Base-by-base conservation (phyloP, 2,888 invertebrate species). In the Lepidocyrtoides sp. region DNA sequence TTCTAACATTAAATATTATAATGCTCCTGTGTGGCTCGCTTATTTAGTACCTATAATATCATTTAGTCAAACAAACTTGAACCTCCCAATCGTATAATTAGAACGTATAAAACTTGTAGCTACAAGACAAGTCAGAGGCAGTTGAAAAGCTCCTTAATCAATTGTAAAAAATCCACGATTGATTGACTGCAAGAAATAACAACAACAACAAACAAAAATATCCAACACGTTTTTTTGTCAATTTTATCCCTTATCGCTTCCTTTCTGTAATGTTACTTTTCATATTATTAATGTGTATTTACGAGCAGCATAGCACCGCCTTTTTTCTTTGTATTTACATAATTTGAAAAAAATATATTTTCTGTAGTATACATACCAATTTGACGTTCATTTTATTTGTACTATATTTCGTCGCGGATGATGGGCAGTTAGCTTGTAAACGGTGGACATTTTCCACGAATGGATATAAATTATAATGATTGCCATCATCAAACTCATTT, bases 81-180 rank as follows among this genome's bases (percentile, higher is more conserved):
- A 44, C 41, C 72, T 69, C 72, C 72, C 44, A 44, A 23, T 44
- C 17, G 44, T 23, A 44, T 44, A 72, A 72, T 72, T 72, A 72
- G 44, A 72, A 72, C 72, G 44, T n/a, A 32, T 14, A 8, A 72
- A 36, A 69, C 17, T 72, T 72, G 20, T 36, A 41, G 20, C 23
- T 72, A n/a, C 72, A 12, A 41, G n/a, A 69, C 36, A 69, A 69
- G 41, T 41, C 17, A 41, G 41, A 4, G 5, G 69, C 41, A 36
- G 69, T 41, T 23, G 72, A 36, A 26, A 44, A 23, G 72, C 44
- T 72, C 4, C 26, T 75, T 51, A 75, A 51, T 75, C 26, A 75
- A 75, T 23, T n/a, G 48, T 29, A 51, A 63, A 51, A 63, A 44
- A 72, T 72, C 29, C 75, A 48, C 51, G 23, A 75, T 29, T 75